phyloP scores from a whole-genome alignment of 2,113 vertebrate species.

The Pavo muticus region DNA sequence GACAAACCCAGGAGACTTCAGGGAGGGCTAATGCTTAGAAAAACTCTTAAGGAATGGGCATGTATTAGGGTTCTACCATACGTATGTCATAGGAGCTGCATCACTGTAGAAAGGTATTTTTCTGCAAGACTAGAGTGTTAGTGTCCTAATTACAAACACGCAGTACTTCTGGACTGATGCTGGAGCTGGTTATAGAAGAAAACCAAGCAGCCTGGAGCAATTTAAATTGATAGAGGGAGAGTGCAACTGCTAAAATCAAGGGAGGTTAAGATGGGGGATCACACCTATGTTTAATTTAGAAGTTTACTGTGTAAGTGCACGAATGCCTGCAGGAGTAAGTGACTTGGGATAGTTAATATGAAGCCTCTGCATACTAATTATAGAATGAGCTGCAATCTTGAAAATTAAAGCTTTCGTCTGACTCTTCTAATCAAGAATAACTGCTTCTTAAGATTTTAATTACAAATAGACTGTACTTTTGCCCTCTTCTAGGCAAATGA shows the following conservation, averaged over 20 bases:
- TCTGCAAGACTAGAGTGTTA: slow-evolving; percentile 30
- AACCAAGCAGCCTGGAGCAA: neutral
- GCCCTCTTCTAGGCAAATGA: neutral
- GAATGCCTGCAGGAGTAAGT: neutral
- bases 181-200: neutral
- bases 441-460: neutral
- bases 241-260: neutral
- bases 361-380: neutral
- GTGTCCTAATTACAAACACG: slow-evolving; percentile 6
- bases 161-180: neutral
- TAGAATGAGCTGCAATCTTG: neutral
- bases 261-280: neutral
- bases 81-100: neutral
- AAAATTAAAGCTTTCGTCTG: neutral
- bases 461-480: neutral
- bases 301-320: neutral
- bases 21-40: slow-evolving; percentile 83
- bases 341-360: neutral
- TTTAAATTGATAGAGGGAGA: neutral
- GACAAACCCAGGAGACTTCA: slow-evolving; percentile 64
- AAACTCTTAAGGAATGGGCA: neutral
- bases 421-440: neutral
- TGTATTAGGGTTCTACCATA: neutral
- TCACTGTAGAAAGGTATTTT: neutral
- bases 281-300: neutral